Conservation (phyloP, 2,888 invertebrate genomes). For the Prosopocoilus inquinatus region DNA sequence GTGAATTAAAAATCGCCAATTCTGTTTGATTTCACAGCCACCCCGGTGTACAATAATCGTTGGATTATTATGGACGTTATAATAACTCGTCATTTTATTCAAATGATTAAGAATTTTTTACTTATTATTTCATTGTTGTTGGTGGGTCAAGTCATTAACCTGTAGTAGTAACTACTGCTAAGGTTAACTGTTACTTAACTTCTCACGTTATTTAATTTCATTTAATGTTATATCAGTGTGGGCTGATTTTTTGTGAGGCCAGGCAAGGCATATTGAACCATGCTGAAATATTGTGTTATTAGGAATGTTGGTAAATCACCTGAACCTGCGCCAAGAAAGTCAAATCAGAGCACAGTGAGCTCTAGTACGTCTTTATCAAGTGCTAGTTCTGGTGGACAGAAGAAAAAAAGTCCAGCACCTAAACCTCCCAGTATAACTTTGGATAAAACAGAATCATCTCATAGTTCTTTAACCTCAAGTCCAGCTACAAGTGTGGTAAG, state of each 20-base stretch:
- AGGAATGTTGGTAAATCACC: constrained; percentile 37
- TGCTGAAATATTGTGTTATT: constrained; percentile 46
- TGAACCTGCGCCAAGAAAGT: constrained; percentile 43
- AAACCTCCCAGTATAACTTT: constrained; percentile 55
- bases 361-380: constrained; percentile 51
- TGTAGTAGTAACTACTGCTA: constrained; percentile 29
- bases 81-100: too few species aligned
- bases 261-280: constrained; percentile 15
- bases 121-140: too few species aligned
- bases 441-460: constrained; percentile 31
- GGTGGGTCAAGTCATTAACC: constrained; percentile 25
- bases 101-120: neutral
- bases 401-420: constrained; percentile 70
- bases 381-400: constrained; percentile 45
- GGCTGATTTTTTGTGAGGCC: too few species aligned
- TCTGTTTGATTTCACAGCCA: too few species aligned
- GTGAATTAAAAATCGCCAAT: too few species aligned
- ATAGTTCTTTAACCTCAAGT: constrained; percentile 42
- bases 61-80: too few species aligned
- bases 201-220: neutral
- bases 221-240: too few species aligned
- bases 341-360: constrained; percentile 36
- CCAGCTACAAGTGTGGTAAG: constrained; percentile 46
- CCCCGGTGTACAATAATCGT: too few species aligned
- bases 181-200: constrained; percentile 21